These are phyloP conservation scores for Diuraphis noxia DNA, from an alignment of 1,140 invertebrate species.

Conservation along the genomic window DNA sequence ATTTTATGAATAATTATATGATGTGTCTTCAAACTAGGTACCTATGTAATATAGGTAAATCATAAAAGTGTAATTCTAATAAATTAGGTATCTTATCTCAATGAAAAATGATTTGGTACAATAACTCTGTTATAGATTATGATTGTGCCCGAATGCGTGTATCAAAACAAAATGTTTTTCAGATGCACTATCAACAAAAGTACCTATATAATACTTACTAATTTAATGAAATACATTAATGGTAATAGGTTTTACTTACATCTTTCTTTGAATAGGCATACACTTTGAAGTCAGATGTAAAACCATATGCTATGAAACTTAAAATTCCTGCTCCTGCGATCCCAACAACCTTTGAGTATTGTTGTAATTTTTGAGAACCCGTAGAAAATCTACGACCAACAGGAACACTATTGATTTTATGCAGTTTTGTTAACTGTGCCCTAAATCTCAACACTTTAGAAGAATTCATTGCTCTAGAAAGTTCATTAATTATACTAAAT, in stretches of 20 bases:
- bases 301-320: background rate
- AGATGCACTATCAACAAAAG: background rate
- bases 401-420: background rate
- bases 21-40: background rate
- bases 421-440: background rate
- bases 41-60: background rate
- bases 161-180: background rate
- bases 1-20: background rate
- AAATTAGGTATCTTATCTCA: background rate
- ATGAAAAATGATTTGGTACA: background rate
- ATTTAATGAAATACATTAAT: background rate
- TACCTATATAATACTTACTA: too few relatives aligned
- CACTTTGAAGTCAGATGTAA: background rate
- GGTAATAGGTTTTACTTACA: background rate
- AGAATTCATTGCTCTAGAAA: background rate
- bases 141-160: background rate
- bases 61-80: background rate
- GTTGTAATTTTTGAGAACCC: too few relatives aligned
- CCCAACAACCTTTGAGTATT: background rate
- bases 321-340: background rate
- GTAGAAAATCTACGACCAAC: background rate
- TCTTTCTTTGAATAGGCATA: slow-evolving; percentile 7
- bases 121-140: background rate
- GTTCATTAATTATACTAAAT: background rate
- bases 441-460: slow-evolving; percentile 10